Percentiles rank a stretch among this genome's conserved stretches.
Evolutionary conservation across 1,140 invertebrate species (phyloP).

Genomic region (Portunus trituberculatus): DNA sequence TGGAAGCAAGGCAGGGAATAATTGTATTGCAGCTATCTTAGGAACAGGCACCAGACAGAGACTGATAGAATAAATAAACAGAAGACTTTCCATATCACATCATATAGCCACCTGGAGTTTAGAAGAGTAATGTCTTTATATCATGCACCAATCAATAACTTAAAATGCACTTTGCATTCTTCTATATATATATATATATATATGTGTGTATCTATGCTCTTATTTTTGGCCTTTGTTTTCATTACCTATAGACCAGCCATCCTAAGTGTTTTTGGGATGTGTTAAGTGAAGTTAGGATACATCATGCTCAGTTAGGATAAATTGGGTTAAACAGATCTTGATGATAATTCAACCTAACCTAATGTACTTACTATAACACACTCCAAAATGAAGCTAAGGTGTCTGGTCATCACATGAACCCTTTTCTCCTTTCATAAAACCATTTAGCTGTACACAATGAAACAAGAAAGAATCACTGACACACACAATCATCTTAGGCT

Average conservation of each 20-base stretch:
- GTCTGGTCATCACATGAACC: background rate
- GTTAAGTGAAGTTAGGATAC: background rate
- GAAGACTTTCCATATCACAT: too few relatives aligned
- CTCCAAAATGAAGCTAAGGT: too few relatives aligned
- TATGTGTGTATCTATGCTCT: background rate
- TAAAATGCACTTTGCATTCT: background rate
- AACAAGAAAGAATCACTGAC: background rate
- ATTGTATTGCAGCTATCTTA: too few relatives aligned
- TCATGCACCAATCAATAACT: background rate
- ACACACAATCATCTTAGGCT: slow-evolving; percentile 51
- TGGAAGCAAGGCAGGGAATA: too few relatives aligned
- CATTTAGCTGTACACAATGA: background rate
- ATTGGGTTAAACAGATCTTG: too few relatives aligned
- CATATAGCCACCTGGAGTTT: background rate
- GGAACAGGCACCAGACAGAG: too few relatives aligned
- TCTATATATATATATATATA: background rate
- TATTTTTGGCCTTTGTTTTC: background rate
- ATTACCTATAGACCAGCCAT: background rate
- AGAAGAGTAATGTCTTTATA: background rate
- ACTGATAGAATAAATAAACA: too few relatives aligned
- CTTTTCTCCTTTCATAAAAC: background rate
- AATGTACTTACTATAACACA: too few relatives aligned
- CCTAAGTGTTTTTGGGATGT: background rate
- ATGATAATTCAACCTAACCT: too few relatives aligned
- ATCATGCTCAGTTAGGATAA: background rate